Percentiles rank a stretch among this genome's conserved stretches.
Evolutionary conservation across 2,113 vertebrate species (phyloP).

Genomic region (Holacanthus passer): DNA sequence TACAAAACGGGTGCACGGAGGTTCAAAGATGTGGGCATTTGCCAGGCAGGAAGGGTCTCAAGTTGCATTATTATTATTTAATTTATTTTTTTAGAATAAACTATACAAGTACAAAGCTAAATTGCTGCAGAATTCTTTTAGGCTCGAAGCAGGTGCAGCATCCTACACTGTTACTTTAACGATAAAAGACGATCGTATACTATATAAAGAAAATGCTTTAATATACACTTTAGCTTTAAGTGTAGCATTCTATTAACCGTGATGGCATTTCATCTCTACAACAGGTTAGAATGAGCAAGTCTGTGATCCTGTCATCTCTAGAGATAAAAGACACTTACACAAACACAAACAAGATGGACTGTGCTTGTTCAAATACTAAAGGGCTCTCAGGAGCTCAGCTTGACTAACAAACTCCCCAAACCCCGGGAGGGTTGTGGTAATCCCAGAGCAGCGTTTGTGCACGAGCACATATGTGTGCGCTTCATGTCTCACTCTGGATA

Average conservation of each 20-base stretch:
- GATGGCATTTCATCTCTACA: not conserved
- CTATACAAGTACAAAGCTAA: not conserved
- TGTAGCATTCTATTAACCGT: not conserved
- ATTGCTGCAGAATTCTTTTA: not conserved
- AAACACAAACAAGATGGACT: constrained; percentile 5
- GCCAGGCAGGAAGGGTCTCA: not conserved
- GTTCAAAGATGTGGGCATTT: not conserved
- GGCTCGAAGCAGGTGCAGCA: too few relatives aligned
- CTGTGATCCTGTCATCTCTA: constrained; percentile 22
- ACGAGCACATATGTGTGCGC: not conserved
- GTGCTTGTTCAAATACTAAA: constrained; percentile 37
- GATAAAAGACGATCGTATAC: not conserved
- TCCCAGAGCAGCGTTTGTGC: constrained; percentile 21
- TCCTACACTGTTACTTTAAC: not conserved
- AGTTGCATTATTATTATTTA: not conserved
- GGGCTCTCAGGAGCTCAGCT: constrained; percentile 25
- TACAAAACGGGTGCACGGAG: not conserved
- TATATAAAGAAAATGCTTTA: not conserved
- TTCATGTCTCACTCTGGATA: constrained; percentile 26
- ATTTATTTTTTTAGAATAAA: too few relatives aligned
- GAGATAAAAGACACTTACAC: constrained; percentile 11
- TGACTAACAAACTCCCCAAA: not conserved
- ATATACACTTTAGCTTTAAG: not conserved
- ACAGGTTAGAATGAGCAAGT: not conserved
- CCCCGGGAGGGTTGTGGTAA: constrained; percentile 17